These are phyloP conservation scores for Callyntrura sp. DNA, from an alignment of 2,888 invertebrate species.

Conservation along the genomic window DNA sequence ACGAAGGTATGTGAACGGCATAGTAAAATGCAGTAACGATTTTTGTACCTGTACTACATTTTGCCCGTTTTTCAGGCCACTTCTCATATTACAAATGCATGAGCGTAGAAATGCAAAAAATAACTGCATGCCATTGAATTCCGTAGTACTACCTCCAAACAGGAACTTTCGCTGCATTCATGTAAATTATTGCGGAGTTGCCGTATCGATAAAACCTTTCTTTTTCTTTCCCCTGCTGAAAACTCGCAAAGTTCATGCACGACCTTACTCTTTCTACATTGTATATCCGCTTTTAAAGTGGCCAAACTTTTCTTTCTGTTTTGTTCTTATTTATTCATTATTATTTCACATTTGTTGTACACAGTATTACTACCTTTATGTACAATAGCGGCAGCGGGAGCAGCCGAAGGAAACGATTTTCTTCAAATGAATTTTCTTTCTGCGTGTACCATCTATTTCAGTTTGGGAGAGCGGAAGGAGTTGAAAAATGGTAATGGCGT, in stretches of 20 bases:
- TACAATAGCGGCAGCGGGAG: not conserved
- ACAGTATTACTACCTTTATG: constrained; percentile 30
- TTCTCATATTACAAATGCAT: constrained; percentile 31
- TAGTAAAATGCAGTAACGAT: not conserved
- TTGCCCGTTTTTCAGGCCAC: not conserved
- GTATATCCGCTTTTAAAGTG: too few relatives aligned
- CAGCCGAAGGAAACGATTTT: not conserved
- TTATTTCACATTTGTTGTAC: too few relatives aligned
- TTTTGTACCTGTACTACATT: constrained; percentile 10
- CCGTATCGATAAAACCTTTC: constrained; percentile 51
- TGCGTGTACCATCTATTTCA: constrained; percentile 2
- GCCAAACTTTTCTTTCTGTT: constrained; percentile 16
- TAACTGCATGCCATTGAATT: constrained; percentile 17
- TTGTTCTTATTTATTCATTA: constrained; percentile 15
- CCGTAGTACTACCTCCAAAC: constrained; percentile 6
- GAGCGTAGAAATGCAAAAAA: not conserved
- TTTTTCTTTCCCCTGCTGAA: constrained; percentile 1
- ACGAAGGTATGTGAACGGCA: not conserved
- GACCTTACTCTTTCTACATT: not conserved
- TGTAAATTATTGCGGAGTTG: constrained; percentile 38
- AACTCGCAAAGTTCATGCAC: not conserved
- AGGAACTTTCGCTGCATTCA: constrained; percentile 44
- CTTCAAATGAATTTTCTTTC: not conserved
- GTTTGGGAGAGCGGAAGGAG: too few relatives aligned
- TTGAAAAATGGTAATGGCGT: too few relatives aligned